These are phyloP conservation scores for Daboia siamensis DNA, from an alignment of 2,113 vertebrate species.

Conservation along the genomic window DNA sequence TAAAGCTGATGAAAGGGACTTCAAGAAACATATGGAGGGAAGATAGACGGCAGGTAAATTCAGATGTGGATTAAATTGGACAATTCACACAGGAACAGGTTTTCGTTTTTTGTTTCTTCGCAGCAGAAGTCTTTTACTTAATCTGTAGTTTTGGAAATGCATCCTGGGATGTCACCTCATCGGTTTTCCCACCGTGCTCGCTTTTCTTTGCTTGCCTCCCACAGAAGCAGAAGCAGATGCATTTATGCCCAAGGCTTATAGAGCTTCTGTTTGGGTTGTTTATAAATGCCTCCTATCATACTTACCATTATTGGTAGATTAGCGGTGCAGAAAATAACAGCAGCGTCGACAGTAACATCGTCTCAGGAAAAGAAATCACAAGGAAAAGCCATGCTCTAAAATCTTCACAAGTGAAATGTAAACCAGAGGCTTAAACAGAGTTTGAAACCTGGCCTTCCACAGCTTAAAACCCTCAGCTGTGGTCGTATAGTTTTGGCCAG, in stretches of 20 bases:
- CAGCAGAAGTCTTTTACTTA: not conserved
- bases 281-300: not conserved
- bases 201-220: not conserved
- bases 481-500: not conserved
- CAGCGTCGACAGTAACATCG: not conserved
- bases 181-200: not conserved
- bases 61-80: not conserved
- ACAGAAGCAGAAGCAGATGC: not conserved
- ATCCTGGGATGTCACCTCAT: not conserved
- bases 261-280: not conserved
- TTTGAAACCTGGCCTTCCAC: not conserved
- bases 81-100: not conserved
- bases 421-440: not conserved
- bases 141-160: not conserved
- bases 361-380: not conserved
- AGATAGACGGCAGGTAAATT: not conserved
- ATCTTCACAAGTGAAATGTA: not conserved
- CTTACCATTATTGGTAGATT: not conserved
- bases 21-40: not conserved
- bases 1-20: not conserved
- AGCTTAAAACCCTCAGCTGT: not conserved
- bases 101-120: not conserved
- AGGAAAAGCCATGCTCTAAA: not conserved
- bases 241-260: not conserved
- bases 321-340: not conserved